Base-by-base conservation (phyloP, 1,140 invertebrate genomes). In the Drosophila bocki region DNA sequence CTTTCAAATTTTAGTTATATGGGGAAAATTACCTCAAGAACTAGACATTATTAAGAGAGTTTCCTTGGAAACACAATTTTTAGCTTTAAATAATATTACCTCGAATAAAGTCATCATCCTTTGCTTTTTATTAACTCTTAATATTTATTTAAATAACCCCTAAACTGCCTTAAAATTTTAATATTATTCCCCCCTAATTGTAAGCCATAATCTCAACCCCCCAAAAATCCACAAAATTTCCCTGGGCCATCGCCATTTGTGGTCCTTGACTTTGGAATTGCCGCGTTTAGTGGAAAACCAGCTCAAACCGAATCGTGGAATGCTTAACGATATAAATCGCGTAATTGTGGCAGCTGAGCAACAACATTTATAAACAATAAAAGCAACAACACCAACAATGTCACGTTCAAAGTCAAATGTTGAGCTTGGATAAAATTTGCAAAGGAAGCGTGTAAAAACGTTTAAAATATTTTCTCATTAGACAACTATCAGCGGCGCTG, bases 381-480 rank as follows among this genome's bases (percentile, higher is more conserved):
- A 45, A 57, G 17, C 51, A 79, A 63, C 62, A 22, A 37, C 74
- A 85, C 51, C 81, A 86, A 85, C 85, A 90, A 90, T 90, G 85
- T 90, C 85, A 90, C 85, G 85, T 90, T 90, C 85, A 90, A 90
- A 91, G 85, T 91, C 85, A 90, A 91, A 85, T 80, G 82, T 60
- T 85, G 76, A 71, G 70, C 77, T 75, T 77, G 63, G 72, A 79
- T 74, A 78, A 86, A 82, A 82, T 90, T 90, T 90, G 85, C 85
- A 85, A 90, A 90, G 85, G 85, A 90, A 90, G 85, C 85, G 86
- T 90, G 82, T 85, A 85, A 78, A 87, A 90, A 63, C 85, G 85
- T 79, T 90, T 90, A 85, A 90, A 90, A 91, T 90, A 90, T 90
- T 90, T 85, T 91, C 86, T 90, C 81, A 90, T 90, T 90, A 90